Conservation (phyloP, 2,113 vertebrate genomes). For the Prionailurus viverrinus region DNA sequence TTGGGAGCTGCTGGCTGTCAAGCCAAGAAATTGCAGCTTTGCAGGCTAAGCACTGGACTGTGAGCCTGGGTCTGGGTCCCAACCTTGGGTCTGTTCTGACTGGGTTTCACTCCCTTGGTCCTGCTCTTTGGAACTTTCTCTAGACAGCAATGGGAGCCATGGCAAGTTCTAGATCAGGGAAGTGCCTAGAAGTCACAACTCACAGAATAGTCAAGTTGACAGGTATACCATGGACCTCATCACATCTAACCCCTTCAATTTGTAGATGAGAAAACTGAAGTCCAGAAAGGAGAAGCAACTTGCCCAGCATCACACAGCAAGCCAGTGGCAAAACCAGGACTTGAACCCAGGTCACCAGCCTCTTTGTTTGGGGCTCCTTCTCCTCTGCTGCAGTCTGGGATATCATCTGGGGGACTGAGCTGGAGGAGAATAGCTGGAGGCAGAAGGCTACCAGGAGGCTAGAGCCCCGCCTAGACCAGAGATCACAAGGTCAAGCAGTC, state of each 20-base stretch:
- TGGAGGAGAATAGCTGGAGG: not conserved
- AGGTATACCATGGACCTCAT: not conserved
- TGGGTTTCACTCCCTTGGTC: not conserved
- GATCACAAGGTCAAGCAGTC: not conserved
- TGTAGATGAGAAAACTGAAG: conserved; percentile 30
- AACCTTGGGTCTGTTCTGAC: not conserved
- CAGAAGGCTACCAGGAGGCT: not conserved
- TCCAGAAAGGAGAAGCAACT: not conserved
- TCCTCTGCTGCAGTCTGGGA: not conserved
- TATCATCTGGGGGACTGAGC: not conserved
- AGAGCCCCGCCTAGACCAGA: not conserved
- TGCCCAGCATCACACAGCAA: conserved; percentile 7
- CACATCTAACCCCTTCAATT: not conserved
- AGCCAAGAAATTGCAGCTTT: not conserved
- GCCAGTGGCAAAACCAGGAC: conserved; percentile 10
- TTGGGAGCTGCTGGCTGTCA: not conserved
- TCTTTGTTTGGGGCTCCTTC: not conserved
- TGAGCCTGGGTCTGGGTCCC: not conserved
- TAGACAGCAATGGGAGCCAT: not conserved
- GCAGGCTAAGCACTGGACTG: not conserved
- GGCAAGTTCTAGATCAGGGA: not conserved
- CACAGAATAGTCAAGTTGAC: not conserved
- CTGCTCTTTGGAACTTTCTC: conserved; percentile 28
- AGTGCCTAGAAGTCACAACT: conserved; percentile 10
- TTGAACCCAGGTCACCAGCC: not conserved